Evolutionary conservation across 2,113 vertebrate genomes (phyloP).

Genomic region (Oceanodroma tethys): DNA sequence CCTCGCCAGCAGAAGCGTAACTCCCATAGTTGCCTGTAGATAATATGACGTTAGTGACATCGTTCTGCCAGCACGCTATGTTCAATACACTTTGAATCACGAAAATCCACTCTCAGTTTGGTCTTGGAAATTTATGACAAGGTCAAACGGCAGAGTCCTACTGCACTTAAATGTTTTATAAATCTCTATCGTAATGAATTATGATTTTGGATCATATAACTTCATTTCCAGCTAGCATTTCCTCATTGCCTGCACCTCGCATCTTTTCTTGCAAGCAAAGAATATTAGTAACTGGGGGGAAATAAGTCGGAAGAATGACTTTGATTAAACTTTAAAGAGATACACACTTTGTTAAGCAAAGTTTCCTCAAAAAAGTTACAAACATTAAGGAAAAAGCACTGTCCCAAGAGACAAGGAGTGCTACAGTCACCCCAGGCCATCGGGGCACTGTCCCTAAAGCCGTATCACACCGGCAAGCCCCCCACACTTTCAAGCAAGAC

Average conservation of each 20-base stretch:
- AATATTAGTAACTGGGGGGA: background rate
- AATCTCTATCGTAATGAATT: too few relatives aligned
- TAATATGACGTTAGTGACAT: accelerated
- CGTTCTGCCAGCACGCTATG: background rate
- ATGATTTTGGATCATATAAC: background rate
- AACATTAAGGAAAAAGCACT: accelerated
- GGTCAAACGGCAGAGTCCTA: background rate
- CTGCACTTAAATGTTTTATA: background rate
- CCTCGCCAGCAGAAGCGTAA: background rate
- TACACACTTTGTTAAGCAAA: background rate
- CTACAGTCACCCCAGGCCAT: background rate
- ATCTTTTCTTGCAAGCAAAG: background rate
- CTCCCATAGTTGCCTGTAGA: background rate
- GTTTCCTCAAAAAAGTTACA: background rate
- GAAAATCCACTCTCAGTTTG: background rate
- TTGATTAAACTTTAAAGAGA: background rate
- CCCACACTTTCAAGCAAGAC: too few relatives aligned
- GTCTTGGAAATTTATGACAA: background rate
- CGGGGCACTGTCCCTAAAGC: accelerated
- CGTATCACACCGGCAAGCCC: accelerated
- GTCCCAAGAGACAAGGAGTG: background rate
- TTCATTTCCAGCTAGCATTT: background rate
- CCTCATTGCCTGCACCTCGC: accelerated
- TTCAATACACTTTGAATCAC: background rate
- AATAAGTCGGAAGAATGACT: background rate